These are phyloP conservation scores for Notocelia uddmanniana DNA, from an alignment of 2,888 invertebrate species.

Conservation along the genomic window DNA sequence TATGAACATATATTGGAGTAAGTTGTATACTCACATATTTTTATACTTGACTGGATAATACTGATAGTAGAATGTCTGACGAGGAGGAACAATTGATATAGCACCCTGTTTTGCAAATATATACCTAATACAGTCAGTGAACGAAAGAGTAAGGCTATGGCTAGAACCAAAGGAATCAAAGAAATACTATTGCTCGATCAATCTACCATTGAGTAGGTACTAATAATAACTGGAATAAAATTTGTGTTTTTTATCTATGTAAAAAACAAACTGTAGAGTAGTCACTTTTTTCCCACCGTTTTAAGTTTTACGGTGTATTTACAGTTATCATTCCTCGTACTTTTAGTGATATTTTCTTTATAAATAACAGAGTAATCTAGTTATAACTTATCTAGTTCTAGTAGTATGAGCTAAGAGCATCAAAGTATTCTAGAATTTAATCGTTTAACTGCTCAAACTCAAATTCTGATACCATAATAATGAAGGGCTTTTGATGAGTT, in stretches of 20 bases:
- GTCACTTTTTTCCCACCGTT: constrained; percentile 16
- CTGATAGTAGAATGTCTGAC: too few species aligned
- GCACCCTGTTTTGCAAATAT: too few species aligned
- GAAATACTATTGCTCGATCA: too few species aligned
- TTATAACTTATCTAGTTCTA: too few species aligned
- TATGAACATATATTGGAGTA: too few species aligned
- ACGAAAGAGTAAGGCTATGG: background rate
- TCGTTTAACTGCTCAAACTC: background rate
- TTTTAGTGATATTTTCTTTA: constrained; percentile 32
- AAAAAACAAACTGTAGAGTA: background rate
- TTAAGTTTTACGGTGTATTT: constrained; percentile 26
- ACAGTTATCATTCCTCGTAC: constrained; percentile 12
- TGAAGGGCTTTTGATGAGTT: background rate
- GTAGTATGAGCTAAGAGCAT: background rate
- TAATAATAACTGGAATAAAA: too few species aligned
- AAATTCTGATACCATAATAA: background rate
- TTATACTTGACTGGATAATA: too few species aligned
- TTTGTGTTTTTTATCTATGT: background rate
- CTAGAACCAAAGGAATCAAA: too few species aligned
- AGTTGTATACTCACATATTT: too few species aligned
- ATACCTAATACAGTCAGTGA: background rate
- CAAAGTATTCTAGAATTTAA: background rate
- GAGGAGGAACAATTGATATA: too few species aligned
- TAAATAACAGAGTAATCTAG: too few species aligned
- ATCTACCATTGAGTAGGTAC: too few species aligned